Evolutionary conservation across 2,113 vertebrate species (phyloP), one percentile per base, ranked within the genome.

Genomic region (Oophaga pumilio): DNA sequence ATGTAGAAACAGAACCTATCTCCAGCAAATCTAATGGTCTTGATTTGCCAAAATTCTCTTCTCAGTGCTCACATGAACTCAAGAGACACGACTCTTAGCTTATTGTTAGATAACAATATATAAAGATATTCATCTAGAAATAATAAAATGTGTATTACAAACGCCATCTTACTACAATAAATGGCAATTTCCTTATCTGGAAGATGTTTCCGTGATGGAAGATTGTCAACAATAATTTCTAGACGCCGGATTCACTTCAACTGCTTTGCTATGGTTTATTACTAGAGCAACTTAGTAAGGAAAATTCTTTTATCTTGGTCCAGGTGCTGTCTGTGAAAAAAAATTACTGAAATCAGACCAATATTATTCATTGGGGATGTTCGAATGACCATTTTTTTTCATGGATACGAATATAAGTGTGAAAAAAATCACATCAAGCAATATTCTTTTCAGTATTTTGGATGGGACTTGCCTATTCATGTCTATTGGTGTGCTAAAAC

Each of bases 151-250:
- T 73, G 69, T 20, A 73, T 73, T 73, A 73, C 69, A 73, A 43
- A 73, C 43, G 15, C 69, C 69, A 73, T 73, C 15, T 73, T 13
- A 18, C 69, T 43, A 18, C 17, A 73, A 73, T 73, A 73, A 73
- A 14, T 73, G 15, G 43, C 69, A 73, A 73, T 73, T 73, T 73
- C 69, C 69, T 17, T 73, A 73, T 13, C 14, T 43, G 26, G 15
- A 18, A 43, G 69, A 73, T 43, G 28, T 73, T 73, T 43, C 28
- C 17, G 69, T 43, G 69, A 73, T 73, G 33, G 69, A 28, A 33
- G 69, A 18, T 73, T 73, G 69, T 73, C 28, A 43, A 28, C 28
- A 73, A 73, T 43, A 73, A 73, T 73, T 73, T 73, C 69, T 73
- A 43, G 69, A 73, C 2, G 26, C 68, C 13, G 24, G 2, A 26